These are phyloP conservation scores for Noturus placidus DNA, from an alignment of 2,113 vertebrate genomes.

Conservation along the genomic window DNA sequence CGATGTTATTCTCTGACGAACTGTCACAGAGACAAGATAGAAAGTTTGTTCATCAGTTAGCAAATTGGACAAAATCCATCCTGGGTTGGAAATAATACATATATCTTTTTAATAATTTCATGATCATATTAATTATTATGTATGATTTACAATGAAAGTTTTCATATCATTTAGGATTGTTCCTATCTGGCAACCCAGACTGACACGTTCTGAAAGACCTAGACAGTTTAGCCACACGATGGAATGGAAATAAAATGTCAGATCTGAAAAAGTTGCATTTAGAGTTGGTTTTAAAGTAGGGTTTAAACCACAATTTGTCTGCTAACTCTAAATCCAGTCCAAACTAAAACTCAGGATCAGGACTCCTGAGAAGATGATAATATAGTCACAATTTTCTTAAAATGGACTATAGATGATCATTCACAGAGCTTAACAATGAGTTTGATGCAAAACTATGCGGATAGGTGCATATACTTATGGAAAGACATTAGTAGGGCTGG, in stretches of 20 bases:
- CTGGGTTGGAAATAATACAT: not conserved
- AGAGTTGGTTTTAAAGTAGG: not conserved
- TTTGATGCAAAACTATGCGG: not conserved
- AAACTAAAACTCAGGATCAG: not conserved
- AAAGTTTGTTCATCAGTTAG: not conserved
- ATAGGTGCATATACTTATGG: not conserved
- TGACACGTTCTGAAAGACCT: not conserved
- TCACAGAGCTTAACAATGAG: not conserved
- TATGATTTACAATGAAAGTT: not conserved
- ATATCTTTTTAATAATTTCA: not conserved
- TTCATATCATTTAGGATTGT: not conserved
- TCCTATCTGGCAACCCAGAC: not conserved
- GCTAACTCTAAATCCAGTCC: not conserved
- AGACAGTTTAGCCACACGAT: not conserved
- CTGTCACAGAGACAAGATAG: not conserved
- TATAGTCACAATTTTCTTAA: not conserved
- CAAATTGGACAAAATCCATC: conserved; percentile 5
- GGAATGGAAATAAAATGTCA: not conserved
- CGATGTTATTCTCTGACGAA: conserved; percentile 9
- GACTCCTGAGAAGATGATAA: not conserved
- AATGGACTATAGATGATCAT: not conserved
- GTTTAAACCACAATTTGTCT: not conserved
- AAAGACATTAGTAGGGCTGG: not conserved
- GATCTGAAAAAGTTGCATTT: not conserved
- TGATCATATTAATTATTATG: not conserved